Evolutionary conservation across 1,140 invertebrate genomes (phyloP).

Genomic region (Battus philenor): DNA sequence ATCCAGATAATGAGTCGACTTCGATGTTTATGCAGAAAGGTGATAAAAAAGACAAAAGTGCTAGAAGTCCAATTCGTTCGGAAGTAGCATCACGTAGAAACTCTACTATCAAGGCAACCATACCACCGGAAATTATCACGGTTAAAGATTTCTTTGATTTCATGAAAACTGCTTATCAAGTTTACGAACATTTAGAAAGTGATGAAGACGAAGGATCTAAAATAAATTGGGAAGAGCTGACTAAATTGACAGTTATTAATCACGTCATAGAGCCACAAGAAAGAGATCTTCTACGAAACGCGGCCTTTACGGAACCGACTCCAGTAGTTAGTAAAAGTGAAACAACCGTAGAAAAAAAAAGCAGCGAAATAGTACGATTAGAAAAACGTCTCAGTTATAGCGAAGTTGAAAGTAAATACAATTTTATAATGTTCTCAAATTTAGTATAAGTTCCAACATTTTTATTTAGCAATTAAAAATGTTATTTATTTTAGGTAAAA

Average conservation of each 20-base stretch:
- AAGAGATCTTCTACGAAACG: slow-evolving; percentile 53
- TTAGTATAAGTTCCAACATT: slow-evolving; percentile 1
- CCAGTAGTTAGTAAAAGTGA: slow-evolving; percentile 56
- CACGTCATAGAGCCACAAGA: slow-evolving; percentile 66
- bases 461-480: not conserved
- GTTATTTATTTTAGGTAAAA: slow-evolving; percentile 33
- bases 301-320: slow-evolving; percentile 42
- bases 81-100: slow-evolving; percentile 39
- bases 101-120: slow-evolving; percentile 32
- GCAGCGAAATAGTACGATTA: slow-evolving; percentile 27
- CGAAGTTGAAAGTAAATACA: slow-evolving; percentile 52
- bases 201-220: slow-evolving; percentile 75
- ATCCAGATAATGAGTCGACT: slow-evolving; percentile 44
- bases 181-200: slow-evolving; percentile 79
- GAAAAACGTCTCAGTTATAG: slow-evolving; percentile 57
- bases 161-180: slow-evolving; percentile 83
- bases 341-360: slow-evolving; percentile 43
- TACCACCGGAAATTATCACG: slow-evolving; percentile 74
- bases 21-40: slow-evolving; percentile 61
- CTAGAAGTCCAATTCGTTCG: slow-evolving; percentile 36
- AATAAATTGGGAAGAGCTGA: slow-evolving; percentile 80
- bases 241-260: slow-evolving; percentile 64
- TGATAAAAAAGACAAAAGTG: slow-evolving; percentile 29
- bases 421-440: slow-evolving; percentile 5
- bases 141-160: slow-evolving; percentile 84